A percentile compares a stretch with the other conserved stretches of the same genome.
Evolutionary conservation across 2,888 invertebrate species (phyloP).

Genomic region (Furcula furcula): DNA sequence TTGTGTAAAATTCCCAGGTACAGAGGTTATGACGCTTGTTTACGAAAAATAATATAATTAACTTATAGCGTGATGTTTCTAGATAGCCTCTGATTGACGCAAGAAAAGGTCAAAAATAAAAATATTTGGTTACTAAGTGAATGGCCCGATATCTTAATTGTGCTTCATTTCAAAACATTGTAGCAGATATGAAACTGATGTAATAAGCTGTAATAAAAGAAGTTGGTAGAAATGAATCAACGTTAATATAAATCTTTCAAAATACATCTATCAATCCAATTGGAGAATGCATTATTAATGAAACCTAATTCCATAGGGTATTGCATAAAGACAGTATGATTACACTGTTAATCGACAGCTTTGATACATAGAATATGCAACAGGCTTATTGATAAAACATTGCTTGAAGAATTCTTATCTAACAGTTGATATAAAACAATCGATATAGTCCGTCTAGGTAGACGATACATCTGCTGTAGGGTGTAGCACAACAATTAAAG

Average conservation of each 20-base stretch:
- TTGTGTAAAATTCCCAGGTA: slow-evolving; percentile 5
- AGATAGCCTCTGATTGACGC: slow-evolving; percentile 57
- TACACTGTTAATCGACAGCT: too few species aligned
- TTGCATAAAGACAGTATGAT: too few species aligned
- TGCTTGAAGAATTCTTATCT: slow-evolving; percentile 2
- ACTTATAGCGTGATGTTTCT: slow-evolving; percentile 14
- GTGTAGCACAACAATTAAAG: slow-evolving; percentile 5
- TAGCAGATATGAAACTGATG: slow-evolving; percentile 19
- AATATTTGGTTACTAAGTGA: slow-evolving; percentile 35
- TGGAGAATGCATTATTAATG: too few species aligned
- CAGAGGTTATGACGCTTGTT: slow-evolving; percentile 9
- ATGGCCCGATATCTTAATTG: slow-evolving; percentile 27
- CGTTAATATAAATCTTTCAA: background rate
- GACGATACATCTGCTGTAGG: slow-evolving; percentile 9
- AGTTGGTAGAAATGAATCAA: background rate
- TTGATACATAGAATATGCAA: slow-evolving; percentile 7
- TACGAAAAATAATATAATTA: background rate
- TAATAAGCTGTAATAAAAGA: slow-evolving; percentile 10
- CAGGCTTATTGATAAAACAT: slow-evolving; percentile 4
- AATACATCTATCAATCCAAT: too few species aligned
- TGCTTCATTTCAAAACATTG: slow-evolving; percentile 25
- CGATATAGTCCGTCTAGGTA: slow-evolving; percentile 11
- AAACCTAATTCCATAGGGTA: too few species aligned
- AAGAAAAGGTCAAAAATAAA: slow-evolving; percentile 46
- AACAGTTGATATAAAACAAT: slow-evolving; percentile 10